phyloP scores from a whole-genome alignment of 2,113 vertebrate species.

The Lepisosteus osseus region DNA sequence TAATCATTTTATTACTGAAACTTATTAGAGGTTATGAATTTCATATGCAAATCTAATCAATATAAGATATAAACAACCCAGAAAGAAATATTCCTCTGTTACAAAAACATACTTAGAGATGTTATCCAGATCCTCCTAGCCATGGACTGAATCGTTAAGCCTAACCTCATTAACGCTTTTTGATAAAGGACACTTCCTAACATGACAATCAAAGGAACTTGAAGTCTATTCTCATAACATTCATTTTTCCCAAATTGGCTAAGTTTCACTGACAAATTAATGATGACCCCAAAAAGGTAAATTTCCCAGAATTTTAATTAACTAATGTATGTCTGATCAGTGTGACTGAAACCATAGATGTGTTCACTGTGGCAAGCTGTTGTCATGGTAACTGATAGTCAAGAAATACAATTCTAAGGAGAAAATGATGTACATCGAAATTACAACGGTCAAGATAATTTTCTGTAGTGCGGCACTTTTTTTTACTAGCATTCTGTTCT shows the following conservation, averaged over 20 bases:
- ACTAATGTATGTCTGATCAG: not conserved
- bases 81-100: constrained; percentile 1
- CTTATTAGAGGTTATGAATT: too few relatives aligned
- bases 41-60: not conserved
- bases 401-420: not conserved
- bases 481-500: too few relatives aligned
- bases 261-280: not conserved
- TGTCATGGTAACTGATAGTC: constrained; percentile 42
- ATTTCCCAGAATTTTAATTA: not conserved
- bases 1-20: constrained; percentile 4
- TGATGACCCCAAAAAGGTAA: not conserved
- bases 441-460: constrained; percentile 40
- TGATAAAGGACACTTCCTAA: too few relatives aligned
- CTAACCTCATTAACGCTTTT: too few relatives aligned
- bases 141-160: too few relatives aligned
- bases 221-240: not conserved
- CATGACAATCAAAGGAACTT: too few relatives aligned
- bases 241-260: not conserved
- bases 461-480: constrained; percentile 22
- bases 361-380: constrained; percentile 18
- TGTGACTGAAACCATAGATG: not conserved
- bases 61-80: not conserved
- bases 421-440: constrained; percentile 39
- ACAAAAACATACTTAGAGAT: too few relatives aligned
- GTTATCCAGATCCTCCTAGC: too few relatives aligned